A percentile compares a stretch with the other conserved stretches of the same genome.
Conservation (phyloP, 2,797 vertebrate genomes). For the Leptoclinus maculatus region DNA sequence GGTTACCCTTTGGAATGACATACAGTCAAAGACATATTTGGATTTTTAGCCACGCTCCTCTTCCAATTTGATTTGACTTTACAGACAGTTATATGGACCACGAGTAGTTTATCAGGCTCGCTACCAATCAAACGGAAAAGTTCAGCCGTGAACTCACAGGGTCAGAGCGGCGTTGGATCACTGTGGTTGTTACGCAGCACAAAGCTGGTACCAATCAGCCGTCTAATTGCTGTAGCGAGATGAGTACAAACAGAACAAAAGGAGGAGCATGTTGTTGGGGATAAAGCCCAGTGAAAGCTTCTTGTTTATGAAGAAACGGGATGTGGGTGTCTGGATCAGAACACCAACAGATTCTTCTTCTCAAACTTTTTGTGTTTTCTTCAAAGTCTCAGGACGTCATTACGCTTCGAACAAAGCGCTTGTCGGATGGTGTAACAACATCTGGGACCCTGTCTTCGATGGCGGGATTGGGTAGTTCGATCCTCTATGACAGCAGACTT, state of each 20-base stretch:
- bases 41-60: background rate
- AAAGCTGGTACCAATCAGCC: slow-evolving; percentile 1
- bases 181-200: slow-evolving; percentile 16
- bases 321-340: background rate
- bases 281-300: background rate
- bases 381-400: background rate
- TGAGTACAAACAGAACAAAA: background rate
- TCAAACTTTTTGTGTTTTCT: background rate
- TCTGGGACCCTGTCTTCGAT: background rate
- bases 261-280: background rate
- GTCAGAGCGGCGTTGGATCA: background rate
- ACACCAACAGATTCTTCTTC: background rate
- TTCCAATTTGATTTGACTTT: background rate
- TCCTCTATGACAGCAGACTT: background rate
- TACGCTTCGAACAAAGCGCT: background rate
- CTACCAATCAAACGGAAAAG: background rate
- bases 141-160: background rate
- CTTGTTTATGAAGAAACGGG: background rate
- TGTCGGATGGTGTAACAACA: background rate
- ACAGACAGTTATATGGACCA: background rate
- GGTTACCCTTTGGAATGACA: background rate
- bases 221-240: slow-evolving; percentile 4
- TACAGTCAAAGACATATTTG: too few species aligned
- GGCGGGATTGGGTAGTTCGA: background rate
- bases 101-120: background rate